phyloP scores from a whole-genome alignment of 2,888 invertebrate species.

The Atrina japonica region DNA sequence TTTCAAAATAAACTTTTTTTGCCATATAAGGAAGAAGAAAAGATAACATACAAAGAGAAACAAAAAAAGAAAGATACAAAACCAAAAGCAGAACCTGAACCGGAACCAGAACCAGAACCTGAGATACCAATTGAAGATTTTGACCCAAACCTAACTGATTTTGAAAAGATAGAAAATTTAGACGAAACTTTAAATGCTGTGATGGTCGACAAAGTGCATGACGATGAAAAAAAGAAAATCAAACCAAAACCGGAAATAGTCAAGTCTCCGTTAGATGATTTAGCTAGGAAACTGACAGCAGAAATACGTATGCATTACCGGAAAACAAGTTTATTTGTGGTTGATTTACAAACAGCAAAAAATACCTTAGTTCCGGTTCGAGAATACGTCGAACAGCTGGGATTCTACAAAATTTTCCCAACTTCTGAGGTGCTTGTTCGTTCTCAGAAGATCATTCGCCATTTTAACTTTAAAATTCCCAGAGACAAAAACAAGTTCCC shows the following conservation, averaged over 20 bases:
- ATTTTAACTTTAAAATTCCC: slow-evolving; percentile 19
- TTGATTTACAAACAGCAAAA: slow-evolving; percentile 16
- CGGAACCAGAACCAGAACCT: not conserved
- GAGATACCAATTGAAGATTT: not conserved
- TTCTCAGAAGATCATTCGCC: slow-evolving; percentile 11
- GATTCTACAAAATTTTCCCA: slow-evolving; percentile 14
- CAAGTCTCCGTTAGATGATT: not conserved
- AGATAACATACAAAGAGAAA: not conserved
- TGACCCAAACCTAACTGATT: not conserved
- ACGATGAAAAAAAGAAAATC: not conserved
- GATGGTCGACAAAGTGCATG: not conserved
- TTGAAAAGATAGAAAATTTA: not conserved
- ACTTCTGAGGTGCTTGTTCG: slow-evolving; percentile 15
- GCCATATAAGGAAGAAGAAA: not conserved
- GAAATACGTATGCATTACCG: not conserved
- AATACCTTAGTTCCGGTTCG: slow-evolving; percentile 8
- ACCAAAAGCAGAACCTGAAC: not conserved
- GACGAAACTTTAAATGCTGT: not conserved
- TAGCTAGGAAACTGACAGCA: slow-evolving; percentile 3
- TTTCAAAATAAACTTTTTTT: not conserved
- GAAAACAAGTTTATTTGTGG: not conserved
- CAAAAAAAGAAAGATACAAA: not conserved
- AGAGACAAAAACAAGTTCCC: slow-evolving; percentile 1
- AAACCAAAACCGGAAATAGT: not conserved
- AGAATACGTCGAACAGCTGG: slow-evolving; percentile 15